These are phyloP conservation scores for Climacteris rufus DNA, from an alignment of 2,113 vertebrate genomes.

Conservation along the genomic window DNA sequence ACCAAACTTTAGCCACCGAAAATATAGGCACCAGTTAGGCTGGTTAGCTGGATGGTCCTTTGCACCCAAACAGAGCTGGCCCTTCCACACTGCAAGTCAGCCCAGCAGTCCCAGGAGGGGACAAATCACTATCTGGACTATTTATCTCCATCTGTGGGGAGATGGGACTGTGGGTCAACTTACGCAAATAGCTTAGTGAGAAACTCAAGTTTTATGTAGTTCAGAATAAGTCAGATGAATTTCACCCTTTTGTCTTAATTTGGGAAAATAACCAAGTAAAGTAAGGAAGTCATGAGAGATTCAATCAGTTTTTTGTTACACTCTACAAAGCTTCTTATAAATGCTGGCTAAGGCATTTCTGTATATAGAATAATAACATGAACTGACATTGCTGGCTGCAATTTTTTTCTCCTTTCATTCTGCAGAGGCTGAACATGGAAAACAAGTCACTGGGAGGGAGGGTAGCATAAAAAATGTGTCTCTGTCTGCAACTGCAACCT, in stretches of 20 bases:
- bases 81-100: not conserved
- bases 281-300: constrained; percentile 18
- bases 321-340: constrained; percentile 3
- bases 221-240: not conserved
- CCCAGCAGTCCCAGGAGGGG: not conserved
- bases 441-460: constrained; percentile 29
- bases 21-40: not conserved
- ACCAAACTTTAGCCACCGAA: not conserved
- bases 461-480: constrained; percentile 27
- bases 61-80: not conserved
- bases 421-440: not conserved
- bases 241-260: not conserved
- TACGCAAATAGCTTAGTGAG: not conserved
- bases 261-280: constrained; percentile 26
- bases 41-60: not conserved
- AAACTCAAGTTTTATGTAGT: not conserved
- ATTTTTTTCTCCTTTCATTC: not conserved
- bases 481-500: constrained; percentile 31
- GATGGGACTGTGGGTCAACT: not conserved
- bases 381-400: constrained; percentile 14
- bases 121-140: not conserved
- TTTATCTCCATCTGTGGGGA: not conserved
- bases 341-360: constrained; percentile 42
- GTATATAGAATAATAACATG: constrained; percentile 3
- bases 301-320: not conserved